Percentiles rank a stretch among this genome's conserved stretches.
phyloP scores from a whole-genome alignment of 2,888 invertebrate genomes.

The Thecophora atra region DNA sequence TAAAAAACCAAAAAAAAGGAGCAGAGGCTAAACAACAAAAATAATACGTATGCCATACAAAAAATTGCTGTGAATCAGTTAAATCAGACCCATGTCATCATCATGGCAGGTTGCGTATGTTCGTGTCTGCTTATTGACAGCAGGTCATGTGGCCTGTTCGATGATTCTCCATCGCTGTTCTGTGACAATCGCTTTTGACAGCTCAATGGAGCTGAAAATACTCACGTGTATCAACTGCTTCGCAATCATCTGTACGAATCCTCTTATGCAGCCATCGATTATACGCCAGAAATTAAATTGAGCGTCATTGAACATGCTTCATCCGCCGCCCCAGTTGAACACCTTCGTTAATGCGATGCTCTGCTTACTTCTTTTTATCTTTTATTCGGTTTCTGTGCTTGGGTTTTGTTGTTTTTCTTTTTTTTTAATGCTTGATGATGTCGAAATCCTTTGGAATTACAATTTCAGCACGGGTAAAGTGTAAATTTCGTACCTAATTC shows the following conservation, averaged over 20 bases:
- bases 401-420: not conserved
- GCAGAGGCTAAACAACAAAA: not conserved
- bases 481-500: not conserved
- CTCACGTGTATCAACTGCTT: not conserved
- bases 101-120: constrained; percentile 6
- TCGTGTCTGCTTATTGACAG: not conserved
- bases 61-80: not conserved
- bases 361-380: not conserved
- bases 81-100: not conserved
- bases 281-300: constrained; percentile 39
- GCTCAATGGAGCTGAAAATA: constrained; percentile 49
- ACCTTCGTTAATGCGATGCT: not conserved
- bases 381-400: not conserved
- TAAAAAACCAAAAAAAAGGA: not conserved
- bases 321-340: constrained; percentile 9
- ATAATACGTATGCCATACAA: too few relatives aligned
- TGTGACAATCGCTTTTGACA: constrained; percentile 45
- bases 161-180: not conserved
- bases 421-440: not conserved
- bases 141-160: constrained; percentile 14
- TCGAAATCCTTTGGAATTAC: constrained; percentile 5
- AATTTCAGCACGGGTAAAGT: constrained; percentile 12
- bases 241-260: not conserved
- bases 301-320: constrained; percentile 35
- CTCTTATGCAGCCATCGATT: constrained; percentile 28